Evolutionary conservation across 2,113 vertebrate genomes (phyloP), one percentile per base, ranked within the genome.

Genomic region (Cyprinus carpio): DNA sequence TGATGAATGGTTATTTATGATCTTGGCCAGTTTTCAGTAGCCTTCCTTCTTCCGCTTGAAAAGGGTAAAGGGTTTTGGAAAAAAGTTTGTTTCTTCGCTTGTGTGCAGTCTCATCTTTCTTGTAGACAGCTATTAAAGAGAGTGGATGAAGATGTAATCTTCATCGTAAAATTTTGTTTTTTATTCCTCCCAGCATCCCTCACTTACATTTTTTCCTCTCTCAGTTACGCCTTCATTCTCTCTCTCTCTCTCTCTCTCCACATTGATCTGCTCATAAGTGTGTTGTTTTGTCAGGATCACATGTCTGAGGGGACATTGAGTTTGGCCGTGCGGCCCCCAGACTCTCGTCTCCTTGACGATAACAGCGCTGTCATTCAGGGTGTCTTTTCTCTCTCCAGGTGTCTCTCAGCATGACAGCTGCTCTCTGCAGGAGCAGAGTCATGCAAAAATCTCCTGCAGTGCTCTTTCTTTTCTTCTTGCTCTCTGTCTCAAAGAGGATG

Each of bases 381-480:
- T 62, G 74, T 78, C 74, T 78, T 84, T 84, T 56, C 60, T 65
- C 46, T 84, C 76, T 85, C 65, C 51, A 74, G 49, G 84, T 74
- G 84, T 75, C 69, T 75, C 85, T 86, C 78, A 65, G 79, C 79
- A 67, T 46, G 76, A 78, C 37, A 40, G 65, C 43, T 60, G 34
- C 34, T 72, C 76, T 72, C 34, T 27, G 51, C 78, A 27, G 51
- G 43, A 49, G 13, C 75, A 37, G 46, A 69, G 49, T 25, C 65
- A 81, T 72, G 25, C 27, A 34, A 65, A 65, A n/a, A 40, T n/a
- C 75, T 67, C 77, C 67, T 81, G 40, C 54, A 81, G 54, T 12
- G 8, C 77, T 49, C 56, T 54, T 23, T 58, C 77, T 25, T 58
- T 83, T n/a, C 12, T n/a, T 49, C 72, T 72, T 65, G 46, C 72